Evolutionary conservation across 2,797 vertebrate species (phyloP), one percentile per base, ranked within the genome.

Genomic region (Sparidentex hasta): DNA sequence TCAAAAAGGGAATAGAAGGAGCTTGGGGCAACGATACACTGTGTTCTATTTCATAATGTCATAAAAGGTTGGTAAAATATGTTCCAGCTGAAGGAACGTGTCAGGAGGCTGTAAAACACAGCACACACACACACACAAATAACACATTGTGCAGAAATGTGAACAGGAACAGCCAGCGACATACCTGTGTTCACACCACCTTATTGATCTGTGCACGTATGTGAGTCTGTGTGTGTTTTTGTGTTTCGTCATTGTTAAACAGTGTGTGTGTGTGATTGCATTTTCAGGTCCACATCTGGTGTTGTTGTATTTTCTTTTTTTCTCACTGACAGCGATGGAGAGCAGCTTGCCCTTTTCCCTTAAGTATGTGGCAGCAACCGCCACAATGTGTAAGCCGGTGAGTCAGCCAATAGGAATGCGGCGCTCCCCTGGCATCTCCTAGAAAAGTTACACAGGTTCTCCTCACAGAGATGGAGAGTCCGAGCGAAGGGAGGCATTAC

Each of bases 401-500:
- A 91, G 79, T 93, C 87, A 90, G 85, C 65, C 81, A 56, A 70
- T 44, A 82, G 86, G 90, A 94, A 93, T 92, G 90, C 8, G 23
- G 51, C 72, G 29, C 84, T 77, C 74, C 80, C 63, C 50, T 11
- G 46, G 64, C 66, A 73, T 81, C 74, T 80, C 80, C 46, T 74
- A 59, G 56, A 85, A 87, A 78, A 78, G 73, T 66, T 7, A 3
- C 9, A 7, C n/a, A 74, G 71, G 38, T 86, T 88, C 76, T 74
- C 85, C 76, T 74, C 85, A 81, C 66, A 66, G 64, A 69, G 27
- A 66, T 65, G 50, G 62, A 62, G 62, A 27, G 47, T 71, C 57
- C 18, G 41, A 25, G 8, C 47, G 9, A 7, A 65, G 72, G 62
- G 38, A 65, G 52, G 56, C 33, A 57, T n/a, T 21, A 68, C 8